Conservation (phyloP, 2,797 vertebrate species). For the Bradypus variegatus region DNA sequence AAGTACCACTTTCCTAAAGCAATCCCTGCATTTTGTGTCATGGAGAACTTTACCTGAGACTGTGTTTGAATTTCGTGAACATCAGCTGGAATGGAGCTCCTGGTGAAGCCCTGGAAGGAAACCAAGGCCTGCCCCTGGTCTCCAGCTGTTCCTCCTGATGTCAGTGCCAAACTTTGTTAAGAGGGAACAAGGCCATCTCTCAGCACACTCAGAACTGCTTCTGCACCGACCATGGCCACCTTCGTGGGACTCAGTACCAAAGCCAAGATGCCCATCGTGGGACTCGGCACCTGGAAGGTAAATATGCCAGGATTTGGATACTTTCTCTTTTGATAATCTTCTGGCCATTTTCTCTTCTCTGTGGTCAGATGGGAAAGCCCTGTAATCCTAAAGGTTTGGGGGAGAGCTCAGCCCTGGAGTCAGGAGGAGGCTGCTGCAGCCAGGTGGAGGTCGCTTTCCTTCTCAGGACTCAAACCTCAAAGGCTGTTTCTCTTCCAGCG, state of each 20-base stretch:
- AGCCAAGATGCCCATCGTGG: slow-evolving; percentile 63
- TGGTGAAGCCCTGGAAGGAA: too few relatives aligned
- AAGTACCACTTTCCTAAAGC: not conserved
- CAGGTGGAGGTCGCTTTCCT: not conserved
- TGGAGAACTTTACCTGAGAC: too few relatives aligned
- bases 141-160: too few relatives aligned
- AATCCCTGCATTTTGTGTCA: not conserved
- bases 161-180: too few relatives aligned
- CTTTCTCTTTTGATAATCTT: not conserved
- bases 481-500: not conserved
- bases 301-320: too few relatives aligned
- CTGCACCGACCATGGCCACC: not conserved
- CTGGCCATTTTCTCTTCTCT: too few relatives aligned
- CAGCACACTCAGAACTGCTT: not conserved
- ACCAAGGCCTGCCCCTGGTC: too few relatives aligned
- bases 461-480: not conserved
- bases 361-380: not conserved
- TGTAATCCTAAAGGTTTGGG: not conserved
- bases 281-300: slow-evolving; percentile 70
- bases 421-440: not conserved
- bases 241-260: slow-evolving; percentile 42
- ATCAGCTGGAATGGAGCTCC: too few relatives aligned
- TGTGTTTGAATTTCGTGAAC: too few relatives aligned
- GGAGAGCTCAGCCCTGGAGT: not conserved
- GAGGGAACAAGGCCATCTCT: not conserved